A percentile compares a stretch with the other conserved stretches of the same genome.
phyloP scores from a whole-genome alignment of 2,113 vertebrate species.

The Scomber scombrus region DNA sequence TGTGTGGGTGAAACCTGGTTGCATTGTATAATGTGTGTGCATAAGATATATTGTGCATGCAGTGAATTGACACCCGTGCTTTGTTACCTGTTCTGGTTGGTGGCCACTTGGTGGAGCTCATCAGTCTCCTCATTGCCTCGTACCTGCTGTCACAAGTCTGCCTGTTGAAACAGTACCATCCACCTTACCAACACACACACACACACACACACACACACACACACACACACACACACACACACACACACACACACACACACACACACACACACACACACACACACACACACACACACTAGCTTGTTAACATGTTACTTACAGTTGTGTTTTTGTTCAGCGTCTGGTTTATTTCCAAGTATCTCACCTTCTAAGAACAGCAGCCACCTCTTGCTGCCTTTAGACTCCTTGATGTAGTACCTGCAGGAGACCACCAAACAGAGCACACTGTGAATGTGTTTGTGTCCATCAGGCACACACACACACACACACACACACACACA shows the following conservation, averaged over 20 bases:
- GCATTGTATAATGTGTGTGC: background rate
- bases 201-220: slow-evolving; percentile 26
- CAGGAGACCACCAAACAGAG: slow-evolving; percentile 26
- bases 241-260: slow-evolving; percentile 19
- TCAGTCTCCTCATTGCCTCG: slow-evolving; percentile 88
- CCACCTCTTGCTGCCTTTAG: slow-evolving; percentile 93
- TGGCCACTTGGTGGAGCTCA: slow-evolving; percentile 94
- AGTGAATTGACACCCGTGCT: background rate
- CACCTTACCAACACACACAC: slow-evolving; percentile 81
- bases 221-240: slow-evolving; percentile 27
- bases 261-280: slow-evolving; percentile 19
- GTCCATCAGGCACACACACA: background rate
- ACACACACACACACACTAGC: slow-evolving; percentile 27
- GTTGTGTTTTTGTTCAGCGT: background rate
- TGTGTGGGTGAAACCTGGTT: background rate
- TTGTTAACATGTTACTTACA: background rate
- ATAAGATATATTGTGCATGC: background rate
- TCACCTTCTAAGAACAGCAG: slow-evolving; percentile 93
- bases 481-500: background rate
- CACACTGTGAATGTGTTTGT: slow-evolving; percentile 1
- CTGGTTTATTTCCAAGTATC: background rate
- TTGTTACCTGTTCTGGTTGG: slow-evolving; percentile 87
- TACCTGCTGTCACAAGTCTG: slow-evolving; percentile 91
- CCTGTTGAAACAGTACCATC: slow-evolving; percentile 94
- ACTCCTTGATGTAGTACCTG: slow-evolving; percentile 94